Evolutionary conservation across 2,888 invertebrate species (phyloP).

Genomic region (Polietes domitor): DNA sequence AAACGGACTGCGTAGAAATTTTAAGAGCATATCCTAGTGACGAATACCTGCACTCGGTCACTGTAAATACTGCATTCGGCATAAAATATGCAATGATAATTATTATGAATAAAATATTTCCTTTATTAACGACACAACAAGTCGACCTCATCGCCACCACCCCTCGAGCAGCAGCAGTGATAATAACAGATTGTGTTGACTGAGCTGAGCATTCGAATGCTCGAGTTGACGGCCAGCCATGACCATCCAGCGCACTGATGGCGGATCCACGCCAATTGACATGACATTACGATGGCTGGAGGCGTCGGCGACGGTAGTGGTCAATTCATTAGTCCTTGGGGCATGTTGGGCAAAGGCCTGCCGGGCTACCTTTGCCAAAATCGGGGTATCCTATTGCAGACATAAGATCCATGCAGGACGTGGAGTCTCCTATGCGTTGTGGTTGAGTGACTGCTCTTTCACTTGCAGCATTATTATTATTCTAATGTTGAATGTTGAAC

Average conservation of each 20-base stretch:
- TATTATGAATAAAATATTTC: constrained; percentile 68
- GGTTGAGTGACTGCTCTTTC: no score
- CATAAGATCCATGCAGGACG: no score
- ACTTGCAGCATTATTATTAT: background rate
- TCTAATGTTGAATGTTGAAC: constrained; percentile 1
- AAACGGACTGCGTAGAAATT: no score
- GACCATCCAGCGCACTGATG: background rate
- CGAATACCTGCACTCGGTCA: no score
- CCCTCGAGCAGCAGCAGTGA: background rate
- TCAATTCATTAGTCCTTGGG: constrained; percentile 4
- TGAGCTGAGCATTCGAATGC: background rate
- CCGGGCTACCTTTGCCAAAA: background rate
- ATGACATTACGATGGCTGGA: background rate
- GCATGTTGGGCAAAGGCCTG: background rate
- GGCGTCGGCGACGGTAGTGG: no score
- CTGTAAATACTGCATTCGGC: no score
- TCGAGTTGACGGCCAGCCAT: background rate
- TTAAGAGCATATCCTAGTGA: no score
- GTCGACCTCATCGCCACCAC: background rate
- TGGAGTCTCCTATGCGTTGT: no score
- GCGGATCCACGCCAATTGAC: constrained; percentile 20
- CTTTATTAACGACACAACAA: constrained; percentile 58
- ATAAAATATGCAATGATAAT: constrained; percentile 62
- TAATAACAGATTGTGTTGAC: constrained; percentile 19
- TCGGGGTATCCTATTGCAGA: no score